Conservation (phyloP, 2,797 vertebrate species). For the Catamblyrhynchus diadema region DNA sequence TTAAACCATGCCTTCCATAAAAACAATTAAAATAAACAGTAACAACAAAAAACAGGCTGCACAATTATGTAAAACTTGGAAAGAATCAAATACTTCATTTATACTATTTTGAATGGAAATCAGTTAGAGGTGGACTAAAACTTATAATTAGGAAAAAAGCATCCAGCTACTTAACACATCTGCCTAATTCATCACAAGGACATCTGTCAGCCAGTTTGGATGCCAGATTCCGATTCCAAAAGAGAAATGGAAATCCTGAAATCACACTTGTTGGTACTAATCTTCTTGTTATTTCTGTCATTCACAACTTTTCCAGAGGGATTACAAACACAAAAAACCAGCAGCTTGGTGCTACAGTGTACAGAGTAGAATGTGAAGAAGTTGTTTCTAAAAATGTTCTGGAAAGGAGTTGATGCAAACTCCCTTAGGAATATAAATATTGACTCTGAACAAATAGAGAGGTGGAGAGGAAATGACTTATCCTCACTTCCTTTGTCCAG, state of each 20-base stretch:
- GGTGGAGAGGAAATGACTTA: neutral
- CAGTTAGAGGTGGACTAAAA: neutral
- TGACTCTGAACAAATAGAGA: neutral
- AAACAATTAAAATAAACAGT: neutral
- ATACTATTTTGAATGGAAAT: conserved; percentile 28
- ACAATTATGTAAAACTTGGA: conserved; percentile 12
- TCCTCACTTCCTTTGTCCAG: neutral
- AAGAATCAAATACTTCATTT: conserved; percentile 35
- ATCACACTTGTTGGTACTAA: neutral
- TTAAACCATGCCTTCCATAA: conserved; percentile 61
- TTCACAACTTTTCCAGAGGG: neutral
- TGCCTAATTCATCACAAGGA: neutral
- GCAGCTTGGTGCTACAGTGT: neutral
- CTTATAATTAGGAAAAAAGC: neutral
- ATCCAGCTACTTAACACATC: neutral
- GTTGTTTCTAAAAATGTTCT: neutral
- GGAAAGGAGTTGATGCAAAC: neutral
- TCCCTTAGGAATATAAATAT: neutral
- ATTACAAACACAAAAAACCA: neutral
- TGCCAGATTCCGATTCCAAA: neutral
- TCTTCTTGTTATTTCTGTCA: neutral
- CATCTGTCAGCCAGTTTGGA: neutral
- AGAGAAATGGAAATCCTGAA: conserved; percentile 10
- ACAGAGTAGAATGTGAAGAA: neutral
- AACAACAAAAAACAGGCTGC: neutral